Base-by-base conservation (phyloP, 2,888 invertebrate genomes). In the Clivina fossor region DNA sequence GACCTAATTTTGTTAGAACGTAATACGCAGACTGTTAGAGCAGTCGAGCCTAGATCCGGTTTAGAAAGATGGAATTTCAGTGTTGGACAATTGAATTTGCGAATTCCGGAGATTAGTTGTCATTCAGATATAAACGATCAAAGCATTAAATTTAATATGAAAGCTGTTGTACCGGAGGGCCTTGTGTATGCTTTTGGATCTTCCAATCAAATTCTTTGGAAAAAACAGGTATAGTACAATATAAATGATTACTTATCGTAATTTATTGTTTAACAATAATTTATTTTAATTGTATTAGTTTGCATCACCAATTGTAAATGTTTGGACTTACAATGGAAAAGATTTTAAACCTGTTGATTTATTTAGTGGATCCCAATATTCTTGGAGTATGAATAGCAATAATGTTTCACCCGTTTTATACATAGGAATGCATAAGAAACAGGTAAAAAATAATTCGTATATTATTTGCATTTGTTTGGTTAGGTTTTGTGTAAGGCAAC, bases 41-140 rank as follows among this genome's bases (percentile, higher is more conserved):
- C 96, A 2, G 81, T 94, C 2, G 95, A 96, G 69, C 88, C 93
- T 0, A 79, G 87, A 47, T 84, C 86, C 7, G 96, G 97, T 2
- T 72, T 76, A 37, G 96, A 97, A 77, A 88, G 93, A 68, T 96
- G 96, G 96, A 96, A 96, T 77, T 96, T 94, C 71, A 94, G 93
- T 72, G 95, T 96, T 16, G 93, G 90, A 0, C 86, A 90, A 62
- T 92, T 94, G 71, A 88, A 93, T 63, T 69, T 95, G 44, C 84
- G 85, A 51, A 56, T 86, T 66, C 66, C 79, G 53, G 74, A 75
- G 53, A 72, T 75, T 38, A 68, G 66, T 60, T 74, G 74, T 13
- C 46, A 47, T 60, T 64, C 70, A n/a, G 66, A 69, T 55, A 48
- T 61, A 2, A 61, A 68, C 50, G 58, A 62, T 2, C 64, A 68